These are phyloP conservation scores for Spinus pinus DNA, from an alignment of 2,797 vertebrate genomes.

Conservation along the genomic window DNA sequence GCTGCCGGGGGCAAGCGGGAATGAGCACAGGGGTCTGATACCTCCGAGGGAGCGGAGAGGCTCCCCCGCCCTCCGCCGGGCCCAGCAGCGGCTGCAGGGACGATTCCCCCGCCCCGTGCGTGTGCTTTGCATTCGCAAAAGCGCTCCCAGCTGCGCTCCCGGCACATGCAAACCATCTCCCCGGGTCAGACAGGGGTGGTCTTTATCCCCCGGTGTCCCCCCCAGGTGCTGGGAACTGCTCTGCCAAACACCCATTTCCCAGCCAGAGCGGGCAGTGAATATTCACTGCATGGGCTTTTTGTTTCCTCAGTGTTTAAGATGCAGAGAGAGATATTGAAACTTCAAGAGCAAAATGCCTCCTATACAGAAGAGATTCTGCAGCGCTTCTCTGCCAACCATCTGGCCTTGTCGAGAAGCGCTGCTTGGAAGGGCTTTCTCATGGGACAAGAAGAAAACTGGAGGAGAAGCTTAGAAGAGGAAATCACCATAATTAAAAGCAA, in stretches of 20 bases:
- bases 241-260: not conserved
- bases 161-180: not conserved
- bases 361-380: not conserved
- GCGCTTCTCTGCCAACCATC: not conserved
- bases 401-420: not conserved
- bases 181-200: not conserved
- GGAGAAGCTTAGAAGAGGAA: slow-evolving; percentile 48
- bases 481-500: slow-evolving; percentile 28
- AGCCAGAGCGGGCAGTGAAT: fast-evolving
- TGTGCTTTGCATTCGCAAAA: not conserved
- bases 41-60: not conserved
- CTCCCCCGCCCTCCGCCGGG: fast-evolving
- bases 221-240: not conserved
- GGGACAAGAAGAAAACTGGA: slow-evolving; percentile 4
- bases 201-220: not conserved
- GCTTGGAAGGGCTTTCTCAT: not conserved
- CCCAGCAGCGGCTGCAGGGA: not conserved
- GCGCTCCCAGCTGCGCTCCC: not conserved
- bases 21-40: fast-evolving
- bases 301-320: slow-evolving; percentile 54
- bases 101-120: fast-evolving
- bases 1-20: fast-evolving
- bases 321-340: not conserved
- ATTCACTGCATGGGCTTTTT: not conserved
- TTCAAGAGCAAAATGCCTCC: not conserved